Base-by-base conservation (phyloP, 2,888 invertebrate genomes). In the Dynastes grantii region DNA sequence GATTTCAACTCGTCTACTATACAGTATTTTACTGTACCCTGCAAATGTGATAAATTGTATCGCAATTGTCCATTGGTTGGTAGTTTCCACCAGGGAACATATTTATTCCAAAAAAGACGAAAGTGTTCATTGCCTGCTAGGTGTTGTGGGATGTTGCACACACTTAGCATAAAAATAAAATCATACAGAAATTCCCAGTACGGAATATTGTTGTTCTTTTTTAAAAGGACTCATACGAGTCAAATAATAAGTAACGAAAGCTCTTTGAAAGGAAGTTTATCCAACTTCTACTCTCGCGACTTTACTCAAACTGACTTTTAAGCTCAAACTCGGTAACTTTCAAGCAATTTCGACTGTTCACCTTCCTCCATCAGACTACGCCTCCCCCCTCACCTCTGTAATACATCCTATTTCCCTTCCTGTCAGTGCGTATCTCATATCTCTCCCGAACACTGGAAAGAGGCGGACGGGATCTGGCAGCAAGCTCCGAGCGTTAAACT, bases 381-480 rank as follows among this genome's bases (percentile, higher is more conserved):
- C 37, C n/a, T 8, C 11, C 37, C 32, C 64, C 64, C 11, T 16
- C 32, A 5, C 32, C 5, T 5, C 32, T 37, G 32, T 37, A 37
- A 32, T 16, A 6, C 53, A 2, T 70, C 22, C 73, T 27, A 68
- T 68, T 67, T 71, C 63, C 64, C 76, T 65, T 76, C 81, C 79
- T 68, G 70, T 49, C 67, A 79, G 78, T 73, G 58, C 51, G 80
- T 81, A 83, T 83, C 82, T 80, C 82, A 82, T 82, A 82, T 82
- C 82, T 77, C 76, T 76, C 79, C 58, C 13, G 51, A 67, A 32
- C 29, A 13, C 29, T 3, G 11, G 29, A 63, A 9, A 9, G 32
- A 27, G 32, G 63, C 3, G 2, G 29, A 27, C 29, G 13, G 63
- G 63, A 58, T 8, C 55, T 22, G 55, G 55, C 55, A 58, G 55